phyloP scores from a whole-genome alignment of 2,797 vertebrate genomes.

The Trachops cirrhosus region DNA sequence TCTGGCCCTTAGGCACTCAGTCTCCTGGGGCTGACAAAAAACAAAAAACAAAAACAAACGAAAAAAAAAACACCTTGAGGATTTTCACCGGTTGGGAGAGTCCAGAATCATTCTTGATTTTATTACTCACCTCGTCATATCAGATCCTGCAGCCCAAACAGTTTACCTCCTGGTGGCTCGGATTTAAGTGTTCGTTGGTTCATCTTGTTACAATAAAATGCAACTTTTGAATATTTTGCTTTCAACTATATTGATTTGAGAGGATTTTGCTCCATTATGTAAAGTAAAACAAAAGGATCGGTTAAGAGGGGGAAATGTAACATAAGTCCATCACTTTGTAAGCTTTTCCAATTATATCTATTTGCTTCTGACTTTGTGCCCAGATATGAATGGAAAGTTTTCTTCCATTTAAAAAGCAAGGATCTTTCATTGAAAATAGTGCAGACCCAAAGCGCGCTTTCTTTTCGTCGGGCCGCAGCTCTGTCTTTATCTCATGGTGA shows the following conservation, averaged over 20 bases:
- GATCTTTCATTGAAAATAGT: slow-evolving; percentile 66
- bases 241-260: slow-evolving; percentile 65
- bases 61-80: not conserved
- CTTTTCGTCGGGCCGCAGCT: not conserved
- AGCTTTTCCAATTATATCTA: slow-evolving; percentile 76
- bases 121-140: not conserved
- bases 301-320: slow-evolving; percentile 58
- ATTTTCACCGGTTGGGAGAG: not conserved
- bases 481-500: not conserved
- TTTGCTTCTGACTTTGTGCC: slow-evolving; percentile 79
- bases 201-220: slow-evolving; percentile 37
- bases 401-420: slow-evolving; percentile 63
- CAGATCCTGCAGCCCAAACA: not conserved
- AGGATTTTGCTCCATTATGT: slow-evolving; percentile 65
- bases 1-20: not conserved
- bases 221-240: slow-evolving; percentile 46
- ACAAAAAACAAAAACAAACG: too few species aligned
- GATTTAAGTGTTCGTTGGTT: not conserved
- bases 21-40: not conserved
- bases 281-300: slow-evolving; percentile 74
- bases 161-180: not conserved
- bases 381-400: slow-evolving; percentile 77
- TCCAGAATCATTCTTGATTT: not conserved
- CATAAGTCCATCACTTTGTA: slow-evolving; percentile 71
- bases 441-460: not conserved